Conservation (phyloP, 2,797 vertebrate genomes). For the Sebastolobus altivelis region DNA sequence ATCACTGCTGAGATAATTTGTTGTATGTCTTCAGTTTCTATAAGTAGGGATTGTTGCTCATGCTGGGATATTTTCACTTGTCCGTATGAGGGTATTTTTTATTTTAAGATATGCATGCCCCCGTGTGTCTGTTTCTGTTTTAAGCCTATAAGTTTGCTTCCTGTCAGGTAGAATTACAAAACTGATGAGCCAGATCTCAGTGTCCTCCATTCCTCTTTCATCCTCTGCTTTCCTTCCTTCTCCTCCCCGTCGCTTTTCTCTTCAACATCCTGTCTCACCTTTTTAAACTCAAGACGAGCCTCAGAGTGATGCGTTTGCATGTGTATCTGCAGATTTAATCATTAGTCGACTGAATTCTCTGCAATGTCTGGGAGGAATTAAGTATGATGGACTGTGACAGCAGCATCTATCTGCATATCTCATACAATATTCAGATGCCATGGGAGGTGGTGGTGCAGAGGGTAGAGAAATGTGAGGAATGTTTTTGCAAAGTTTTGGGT, state of each 20-base stretch:
- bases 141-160: constrained; percentile 44
- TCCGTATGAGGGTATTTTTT: background rate
- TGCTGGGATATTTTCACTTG: constrained; percentile 11
- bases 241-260: constrained; percentile 13
- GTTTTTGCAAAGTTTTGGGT: constrained; percentile 3
- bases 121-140: constrained; percentile 32
- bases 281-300: constrained; percentile 27
- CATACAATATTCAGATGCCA: constrained; percentile 34
- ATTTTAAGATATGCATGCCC: constrained; percentile 23
- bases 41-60: constrained; percentile 16
- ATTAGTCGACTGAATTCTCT: constrained; percentile 26
- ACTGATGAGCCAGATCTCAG: constrained; percentile 55
- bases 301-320: constrained; percentile 24
- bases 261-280: constrained; percentile 39
- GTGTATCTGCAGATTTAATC: constrained; percentile 34
- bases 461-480: background rate
- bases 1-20: constrained; percentile 37
- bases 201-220: constrained; percentile 46
- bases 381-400: constrained; percentile 28
- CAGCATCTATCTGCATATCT: constrained; percentile 22
- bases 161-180: constrained; percentile 49
- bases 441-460: background rate
- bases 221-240: constrained; percentile 18
- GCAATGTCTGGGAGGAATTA: constrained; percentile 29
- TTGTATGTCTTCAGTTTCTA: constrained; percentile 27